These are phyloP conservation scores for Clinocottus analis DNA, from an alignment of 2,113 vertebrate genomes.

Conservation along the genomic window DNA sequence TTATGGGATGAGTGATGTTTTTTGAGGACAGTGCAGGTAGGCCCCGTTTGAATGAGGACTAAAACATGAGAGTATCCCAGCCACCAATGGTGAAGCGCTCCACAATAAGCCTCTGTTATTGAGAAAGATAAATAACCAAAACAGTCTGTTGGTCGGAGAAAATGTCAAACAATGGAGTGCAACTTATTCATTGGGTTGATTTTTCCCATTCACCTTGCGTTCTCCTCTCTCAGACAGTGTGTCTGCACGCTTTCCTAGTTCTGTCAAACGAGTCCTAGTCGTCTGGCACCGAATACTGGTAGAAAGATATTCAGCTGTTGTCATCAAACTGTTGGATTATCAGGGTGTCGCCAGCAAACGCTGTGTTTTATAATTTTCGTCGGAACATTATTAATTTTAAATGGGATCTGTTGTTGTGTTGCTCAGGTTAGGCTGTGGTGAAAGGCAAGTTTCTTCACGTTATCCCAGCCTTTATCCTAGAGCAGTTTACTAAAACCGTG, in stretches of 20 bases:
- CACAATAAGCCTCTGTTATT: constrained; percentile 69
- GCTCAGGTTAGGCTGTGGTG: constrained; percentile 3
- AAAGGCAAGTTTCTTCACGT: not conserved
- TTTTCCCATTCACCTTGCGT: constrained; percentile 66
- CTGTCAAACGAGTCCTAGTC: constrained; percentile 52
- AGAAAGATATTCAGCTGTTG: constrained; percentile 58
- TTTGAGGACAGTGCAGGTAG: constrained; percentile 76
- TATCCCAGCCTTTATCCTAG: not conserved
- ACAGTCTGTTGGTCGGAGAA: constrained; percentile 53
- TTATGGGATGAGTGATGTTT: constrained; percentile 71
- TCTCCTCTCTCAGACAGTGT: constrained; percentile 63
- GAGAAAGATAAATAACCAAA: constrained; percentile 70
- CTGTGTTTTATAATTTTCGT: constrained; percentile 22
- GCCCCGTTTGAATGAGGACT: constrained; percentile 66
- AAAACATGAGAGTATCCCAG: constrained; percentile 78
- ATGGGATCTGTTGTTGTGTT: constrained; percentile 14
- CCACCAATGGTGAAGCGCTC: constrained; percentile 57
- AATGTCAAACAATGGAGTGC: constrained; percentile 52
- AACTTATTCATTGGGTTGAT: constrained; percentile 71
- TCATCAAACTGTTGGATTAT: constrained; percentile 42
- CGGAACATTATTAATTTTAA: constrained; percentile 12
- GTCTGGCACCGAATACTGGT: constrained; percentile 39
- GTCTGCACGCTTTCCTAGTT: constrained; percentile 15
- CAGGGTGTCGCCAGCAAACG: constrained; percentile 42
- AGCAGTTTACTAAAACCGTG: not conserved